These are phyloP conservation scores for Tachuris rubrigastra DNA, from an alignment of 2,113 vertebrate species.

Conservation along the genomic window DNA sequence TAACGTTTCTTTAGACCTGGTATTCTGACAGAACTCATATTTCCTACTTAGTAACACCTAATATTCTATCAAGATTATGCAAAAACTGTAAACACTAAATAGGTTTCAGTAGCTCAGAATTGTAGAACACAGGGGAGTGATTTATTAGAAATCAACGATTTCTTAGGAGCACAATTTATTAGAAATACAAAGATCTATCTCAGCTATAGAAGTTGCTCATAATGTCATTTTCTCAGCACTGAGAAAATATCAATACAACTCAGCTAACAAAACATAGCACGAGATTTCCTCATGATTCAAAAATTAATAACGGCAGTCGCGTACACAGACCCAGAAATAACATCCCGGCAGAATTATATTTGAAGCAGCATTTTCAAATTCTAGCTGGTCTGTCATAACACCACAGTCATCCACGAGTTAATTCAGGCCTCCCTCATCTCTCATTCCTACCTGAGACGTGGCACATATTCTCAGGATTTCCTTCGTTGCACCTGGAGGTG, in stretches of 20 bases:
- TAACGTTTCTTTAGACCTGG: rapidly evolving
- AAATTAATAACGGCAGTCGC: not conserved
- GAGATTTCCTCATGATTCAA: not conserved
- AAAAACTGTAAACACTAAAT: not conserved
- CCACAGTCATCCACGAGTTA: rapidly evolving
- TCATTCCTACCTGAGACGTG: slow-evolving; percentile 82
- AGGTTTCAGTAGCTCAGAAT: not conserved
- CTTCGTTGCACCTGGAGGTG: slow-evolving; percentile 83
- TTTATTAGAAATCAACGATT: not conserved
- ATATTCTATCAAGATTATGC: not conserved
- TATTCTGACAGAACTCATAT: rapidly evolving
- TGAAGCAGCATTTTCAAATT: not conserved
- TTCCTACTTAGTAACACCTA: not conserved
- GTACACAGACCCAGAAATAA: not conserved
- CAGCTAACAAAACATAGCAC: not conserved
- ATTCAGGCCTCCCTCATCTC: not conserved
- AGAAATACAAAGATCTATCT: not conserved
- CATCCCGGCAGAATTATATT: not conserved
- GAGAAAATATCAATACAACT: not conserved
- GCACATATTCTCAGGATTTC: slow-evolving; percentile 83
- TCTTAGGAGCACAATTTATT: not conserved
- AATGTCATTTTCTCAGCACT: not conserved
- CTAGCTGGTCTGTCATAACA: not conserved
- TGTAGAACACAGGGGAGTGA: not conserved
- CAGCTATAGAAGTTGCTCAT: not conserved